These are phyloP conservation scores for Dromococcyx pavoninus DNA, from an alignment of 2,797 vertebrate genomes.

Conservation along the genomic window DNA sequence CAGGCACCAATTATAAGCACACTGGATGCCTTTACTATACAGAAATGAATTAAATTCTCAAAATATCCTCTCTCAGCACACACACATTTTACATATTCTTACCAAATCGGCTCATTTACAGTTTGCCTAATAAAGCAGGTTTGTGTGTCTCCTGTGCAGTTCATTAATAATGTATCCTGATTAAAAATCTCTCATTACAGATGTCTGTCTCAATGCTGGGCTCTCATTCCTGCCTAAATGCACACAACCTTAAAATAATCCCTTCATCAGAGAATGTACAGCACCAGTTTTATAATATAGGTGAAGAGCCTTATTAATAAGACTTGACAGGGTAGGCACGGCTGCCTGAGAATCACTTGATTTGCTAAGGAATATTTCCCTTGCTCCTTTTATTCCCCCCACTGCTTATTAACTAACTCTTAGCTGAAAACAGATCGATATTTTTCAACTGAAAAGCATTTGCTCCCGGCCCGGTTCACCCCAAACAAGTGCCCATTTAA, in stretches of 20 bases:
- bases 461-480: background rate
- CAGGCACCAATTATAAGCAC: constrained; percentile 61
- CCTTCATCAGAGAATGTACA: constrained; percentile 10
- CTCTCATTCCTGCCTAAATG: background rate
- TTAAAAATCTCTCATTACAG: constrained; percentile 45
- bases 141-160: constrained; percentile 3
- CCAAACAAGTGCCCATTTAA: background rate
- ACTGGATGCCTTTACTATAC: constrained; percentile 18
- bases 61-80: constrained; percentile 40
- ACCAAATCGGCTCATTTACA: constrained; percentile 34
- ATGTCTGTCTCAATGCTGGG: background rate
- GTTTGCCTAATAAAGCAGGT: constrained; percentile 43
- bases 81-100: constrained; percentile 14
- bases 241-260: constrained; percentile 17
- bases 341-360: background rate
- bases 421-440: background rate
- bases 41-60: constrained; percentile 60
- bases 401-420: constrained; percentile 6
- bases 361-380: background rate
- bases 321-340: background rate
- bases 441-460: background rate
- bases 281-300: background rate
- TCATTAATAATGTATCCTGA: constrained; percentile 52
- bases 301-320: background rate
- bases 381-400: background rate